These are phyloP conservation scores for Sebastes itinus DNA, from an alignment of 2,797 vertebrate genomes.

Conservation along the genomic window DNA sequence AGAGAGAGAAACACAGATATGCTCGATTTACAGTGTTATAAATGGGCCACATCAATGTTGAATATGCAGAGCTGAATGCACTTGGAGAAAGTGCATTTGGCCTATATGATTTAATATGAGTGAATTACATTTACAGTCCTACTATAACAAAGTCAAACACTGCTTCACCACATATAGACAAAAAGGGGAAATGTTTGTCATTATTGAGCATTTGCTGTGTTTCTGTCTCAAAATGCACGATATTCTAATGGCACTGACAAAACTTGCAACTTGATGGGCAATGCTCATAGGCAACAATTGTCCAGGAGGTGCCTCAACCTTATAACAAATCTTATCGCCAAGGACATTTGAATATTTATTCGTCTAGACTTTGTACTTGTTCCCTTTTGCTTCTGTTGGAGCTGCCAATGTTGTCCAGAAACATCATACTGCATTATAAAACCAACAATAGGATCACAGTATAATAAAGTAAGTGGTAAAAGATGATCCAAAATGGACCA, in stretches of 20 bases:
- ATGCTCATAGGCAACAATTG: constrained; percentile 39
- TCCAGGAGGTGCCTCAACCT: background rate
- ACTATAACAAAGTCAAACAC: background rate
- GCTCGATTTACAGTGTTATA: constrained; percentile 18
- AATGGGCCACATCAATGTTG: background rate
- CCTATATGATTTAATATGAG: background rate
- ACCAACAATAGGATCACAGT: background rate
- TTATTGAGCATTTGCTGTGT: constrained; percentile 51
- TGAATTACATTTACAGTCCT: background rate
- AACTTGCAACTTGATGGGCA: constrained; percentile 40
- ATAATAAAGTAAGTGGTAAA: background rate
- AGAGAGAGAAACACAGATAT: constrained; percentile 64
- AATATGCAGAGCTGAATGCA: background rate
- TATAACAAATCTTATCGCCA: background rate
- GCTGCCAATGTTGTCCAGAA: background rate
- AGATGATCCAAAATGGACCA: background rate
- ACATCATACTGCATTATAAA: background rate
- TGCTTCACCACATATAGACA: background rate
- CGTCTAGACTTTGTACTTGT: background rate
- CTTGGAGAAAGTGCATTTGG: background rate
- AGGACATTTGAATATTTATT: background rate
- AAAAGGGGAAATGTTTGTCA: background rate
- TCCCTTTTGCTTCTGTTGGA: background rate
- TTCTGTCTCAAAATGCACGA: constrained; percentile 59
- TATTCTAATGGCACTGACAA: background rate